Conservation (phyloP, 1,140 invertebrate genomes). For the Pteromalus puparum region DNA sequence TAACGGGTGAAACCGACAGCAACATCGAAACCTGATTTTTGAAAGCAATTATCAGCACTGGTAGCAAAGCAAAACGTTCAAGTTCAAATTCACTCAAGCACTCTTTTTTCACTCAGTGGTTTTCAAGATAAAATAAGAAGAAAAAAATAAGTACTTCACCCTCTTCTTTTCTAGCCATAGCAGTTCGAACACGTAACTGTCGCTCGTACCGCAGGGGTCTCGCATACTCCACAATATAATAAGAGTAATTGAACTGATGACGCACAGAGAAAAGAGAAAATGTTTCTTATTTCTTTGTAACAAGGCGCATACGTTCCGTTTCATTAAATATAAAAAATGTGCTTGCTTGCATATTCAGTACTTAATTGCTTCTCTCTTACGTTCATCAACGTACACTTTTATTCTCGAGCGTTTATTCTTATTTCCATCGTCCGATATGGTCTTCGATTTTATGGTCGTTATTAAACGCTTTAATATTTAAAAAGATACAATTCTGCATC, state of each 20-base stretch:
- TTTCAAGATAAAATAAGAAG: neutral
- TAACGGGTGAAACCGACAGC: constrained; percentile 49
- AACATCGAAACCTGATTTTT: constrained; percentile 47
- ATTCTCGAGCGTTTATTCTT: no score
- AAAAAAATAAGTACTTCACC: neutral
- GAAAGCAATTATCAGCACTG: neutral
- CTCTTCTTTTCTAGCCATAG: neutral
- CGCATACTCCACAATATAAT: neutral
- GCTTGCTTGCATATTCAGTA: neutral
- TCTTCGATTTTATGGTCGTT: neutral
- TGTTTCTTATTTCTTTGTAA: neutral
- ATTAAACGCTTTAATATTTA: no score
- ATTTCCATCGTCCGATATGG: neutral
- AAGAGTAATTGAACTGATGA: neutral
- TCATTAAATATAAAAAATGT: neutral
- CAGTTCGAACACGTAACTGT: neutral
- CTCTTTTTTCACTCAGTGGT: no score
- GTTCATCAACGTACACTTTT: neutral
- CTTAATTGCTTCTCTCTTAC: neutral
- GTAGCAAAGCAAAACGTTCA: neutral
- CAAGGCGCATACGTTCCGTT: neutral
- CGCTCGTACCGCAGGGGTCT: neutral
- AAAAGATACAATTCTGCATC: no score
- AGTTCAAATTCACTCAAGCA: no score
- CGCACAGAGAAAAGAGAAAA: neutral